Conservation (phyloP, 2,113 vertebrate species). For the Mus musculus region GRCm39 chr17:71688001-71688500, state of each 20-base stretch:
- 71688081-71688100: background rate
- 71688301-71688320: slow-evolving; percentile 18
- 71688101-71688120: too few species aligned
- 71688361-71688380: slow-evolving; percentile 89
- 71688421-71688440: slow-evolving; percentile 90
- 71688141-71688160: background rate
- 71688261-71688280: background rate
- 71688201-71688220: background rate
- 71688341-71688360: slow-evolving; percentile 87
- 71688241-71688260: background rate
- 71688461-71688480: slow-evolving; percentile 62
- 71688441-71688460: slow-evolving; percentile 89
- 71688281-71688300: slow-evolving; percentile 43
- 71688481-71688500: slow-evolving; percentile 5
- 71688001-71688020: background rate
- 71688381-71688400: slow-evolving; percentile 95
- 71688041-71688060: background rate
- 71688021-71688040: background rate
- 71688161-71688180: background rate
- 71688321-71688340: slow-evolving; percentile 86
- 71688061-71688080: slow-evolving; percentile 6
- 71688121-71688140: background rate
- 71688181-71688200: background rate
- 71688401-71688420: slow-evolving; percentile 89
- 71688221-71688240: background rate